Conservation (phyloP, 2,888 invertebrate genomes). For the Lepidochitona cinerea region DNA sequence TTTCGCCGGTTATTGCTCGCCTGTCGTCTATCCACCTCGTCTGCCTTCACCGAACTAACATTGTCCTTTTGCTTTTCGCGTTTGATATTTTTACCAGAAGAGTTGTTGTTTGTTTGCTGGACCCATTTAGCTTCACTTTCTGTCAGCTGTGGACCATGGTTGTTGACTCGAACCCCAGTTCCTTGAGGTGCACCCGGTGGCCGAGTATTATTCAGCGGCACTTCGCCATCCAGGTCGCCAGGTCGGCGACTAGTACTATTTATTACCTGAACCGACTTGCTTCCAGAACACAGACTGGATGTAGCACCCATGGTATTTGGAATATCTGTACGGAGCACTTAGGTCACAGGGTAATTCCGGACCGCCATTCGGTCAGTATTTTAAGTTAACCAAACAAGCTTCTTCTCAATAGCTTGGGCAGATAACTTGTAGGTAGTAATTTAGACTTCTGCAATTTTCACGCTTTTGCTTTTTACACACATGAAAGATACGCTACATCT, state of each 20-base stretch:
- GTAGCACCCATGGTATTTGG: not conserved
- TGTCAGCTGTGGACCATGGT: not conserved
- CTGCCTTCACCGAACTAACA: not conserved
- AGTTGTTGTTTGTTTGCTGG: not conserved
- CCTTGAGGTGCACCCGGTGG: not conserved
- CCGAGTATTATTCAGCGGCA: too few relatives aligned
- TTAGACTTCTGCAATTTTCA: too few relatives aligned
- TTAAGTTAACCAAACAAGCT: too few relatives aligned
- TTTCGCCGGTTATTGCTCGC: not conserved
- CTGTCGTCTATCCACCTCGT: not conserved
- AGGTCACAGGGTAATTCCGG: too few relatives aligned
- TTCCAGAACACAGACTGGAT: not conserved
- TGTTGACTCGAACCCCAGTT: not conserved
- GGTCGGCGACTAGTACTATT: not conserved
- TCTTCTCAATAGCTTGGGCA: too few relatives aligned
- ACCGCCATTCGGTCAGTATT: too few relatives aligned
- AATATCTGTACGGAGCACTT: too few relatives aligned
- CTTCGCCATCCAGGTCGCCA: not conserved
- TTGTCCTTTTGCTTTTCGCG: not conserved
- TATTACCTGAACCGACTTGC: not conserved
- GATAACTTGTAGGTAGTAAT: too few relatives aligned
- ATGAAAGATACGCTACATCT: too few relatives aligned
- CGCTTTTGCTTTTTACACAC: too few relatives aligned
- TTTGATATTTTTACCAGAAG: not conserved
- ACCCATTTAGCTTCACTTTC: not conserved